Conservation (phyloP, 2,797 vertebrate species). For the Microctenopoma lineatum region DNA sequence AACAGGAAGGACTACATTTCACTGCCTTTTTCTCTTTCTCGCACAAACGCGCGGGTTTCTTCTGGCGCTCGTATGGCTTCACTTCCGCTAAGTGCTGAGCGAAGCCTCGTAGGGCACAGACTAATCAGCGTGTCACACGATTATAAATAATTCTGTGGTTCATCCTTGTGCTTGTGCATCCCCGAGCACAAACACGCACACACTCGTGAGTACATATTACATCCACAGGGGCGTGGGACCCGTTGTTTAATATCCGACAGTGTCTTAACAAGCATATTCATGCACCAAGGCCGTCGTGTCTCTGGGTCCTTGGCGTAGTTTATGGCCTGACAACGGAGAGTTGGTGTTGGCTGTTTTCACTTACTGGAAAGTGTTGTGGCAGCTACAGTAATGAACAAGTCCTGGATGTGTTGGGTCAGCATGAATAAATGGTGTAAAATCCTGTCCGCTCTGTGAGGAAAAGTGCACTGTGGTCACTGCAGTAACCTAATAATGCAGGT, state of each 20-base stretch:
- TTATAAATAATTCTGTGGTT: constrained; percentile 72
- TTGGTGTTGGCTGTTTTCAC: constrained; percentile 38
- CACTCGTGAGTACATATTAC: constrained; percentile 20
- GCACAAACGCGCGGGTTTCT: constrained; percentile 30
- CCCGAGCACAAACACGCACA: constrained; percentile 1
- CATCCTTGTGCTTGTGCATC: constrained; percentile 22
- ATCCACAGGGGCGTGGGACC: constrained; percentile 39
- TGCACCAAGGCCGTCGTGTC: constrained; percentile 61
- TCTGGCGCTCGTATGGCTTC: constrained; percentile 11
- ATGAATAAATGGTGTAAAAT: too few species aligned
- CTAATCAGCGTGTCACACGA: constrained; percentile 72
- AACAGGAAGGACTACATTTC: neutral
- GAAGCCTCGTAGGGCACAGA: constrained; percentile 51
- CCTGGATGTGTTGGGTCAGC: neutral
- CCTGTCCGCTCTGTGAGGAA: too few species aligned
- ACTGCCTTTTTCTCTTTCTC: constrained; percentile 1
- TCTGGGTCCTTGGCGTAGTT: constrained; percentile 61
- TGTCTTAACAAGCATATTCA: constrained; percentile 39
- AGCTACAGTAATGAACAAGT: constrained; percentile 5
- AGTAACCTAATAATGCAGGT: neutral
- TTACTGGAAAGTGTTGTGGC: constrained; percentile 5
- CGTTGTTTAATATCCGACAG: constrained; percentile 41
- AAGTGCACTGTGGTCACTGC: neutral
- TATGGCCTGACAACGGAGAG: constrained; percentile 22
- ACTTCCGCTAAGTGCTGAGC: constrained; percentile 59